Evolutionary conservation across 2,797 vertebrate genomes (phyloP).

Genomic region (Caiman crocodilus): DNA sequence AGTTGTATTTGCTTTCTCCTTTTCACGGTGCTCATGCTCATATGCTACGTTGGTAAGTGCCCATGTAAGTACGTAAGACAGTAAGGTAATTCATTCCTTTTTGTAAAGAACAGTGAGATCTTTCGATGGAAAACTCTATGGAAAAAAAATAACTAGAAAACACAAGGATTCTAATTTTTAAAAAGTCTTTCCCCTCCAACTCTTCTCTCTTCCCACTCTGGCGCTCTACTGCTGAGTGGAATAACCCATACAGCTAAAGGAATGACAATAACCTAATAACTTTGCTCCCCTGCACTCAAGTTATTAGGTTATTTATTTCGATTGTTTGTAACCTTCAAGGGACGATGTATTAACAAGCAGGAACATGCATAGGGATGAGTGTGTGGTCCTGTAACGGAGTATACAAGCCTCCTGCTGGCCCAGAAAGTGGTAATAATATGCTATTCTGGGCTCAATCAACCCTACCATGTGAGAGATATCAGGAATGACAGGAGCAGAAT

Average conservation of each 20-base stretch:
- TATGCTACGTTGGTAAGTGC: background rate
- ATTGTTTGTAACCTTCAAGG: background rate
- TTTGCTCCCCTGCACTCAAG: background rate
- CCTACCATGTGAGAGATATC: background rate
- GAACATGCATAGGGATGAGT: background rate
- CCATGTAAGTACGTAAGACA: background rate
- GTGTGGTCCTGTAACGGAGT: background rate
- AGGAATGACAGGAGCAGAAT: background rate
- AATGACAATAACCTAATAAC: no score
- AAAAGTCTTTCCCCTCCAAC: background rate
- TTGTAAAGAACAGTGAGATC: background rate
- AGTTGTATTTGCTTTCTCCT: background rate
- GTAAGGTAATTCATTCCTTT: background rate
- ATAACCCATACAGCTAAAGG: background rate
- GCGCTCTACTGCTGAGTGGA: background rate
- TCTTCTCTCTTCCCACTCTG: accelerated
- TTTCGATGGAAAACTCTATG: background rate
- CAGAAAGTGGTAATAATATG: background rate
- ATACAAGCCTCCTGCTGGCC: background rate
- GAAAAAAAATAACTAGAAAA: background rate
- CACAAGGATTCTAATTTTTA: background rate
- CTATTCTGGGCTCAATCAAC: background rate
- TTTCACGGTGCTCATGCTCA: slow-evolving; percentile 13
- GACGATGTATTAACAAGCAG: background rate
- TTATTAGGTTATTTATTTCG: background rate